Evolutionary conservation across 2,113 vertebrate genomes (phyloP), one percentile per base, ranked within the genome.

Genomic region (mouse (Mus musculus)): DNA sequence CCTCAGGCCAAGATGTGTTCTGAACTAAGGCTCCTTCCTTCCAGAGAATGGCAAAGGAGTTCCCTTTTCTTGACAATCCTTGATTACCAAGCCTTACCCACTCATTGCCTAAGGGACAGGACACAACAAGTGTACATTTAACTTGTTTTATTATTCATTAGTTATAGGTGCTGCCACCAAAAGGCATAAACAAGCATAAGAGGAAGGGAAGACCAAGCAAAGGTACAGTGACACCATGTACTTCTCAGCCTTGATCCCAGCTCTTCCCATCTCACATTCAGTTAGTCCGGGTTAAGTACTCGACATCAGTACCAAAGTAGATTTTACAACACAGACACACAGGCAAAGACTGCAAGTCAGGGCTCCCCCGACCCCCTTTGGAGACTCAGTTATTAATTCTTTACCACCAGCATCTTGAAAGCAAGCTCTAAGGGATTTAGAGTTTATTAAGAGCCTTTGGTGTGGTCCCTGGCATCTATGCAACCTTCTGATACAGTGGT

Each of bases 341-440:
- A 90, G 71, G 46, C 20, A 65, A 84, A 46, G 54, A 4, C n/a
- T 88, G 71, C 20, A 61, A 39, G 92, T 80, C 54, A 61, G 17
- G 4, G 42, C 14, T 88, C 59, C 20, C n/a, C 36, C 0, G 24
- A 52, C 26, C 52, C 6, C 39, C 30, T 49, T 42, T 56, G 59
- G 39, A 90, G 71, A 96, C 7, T 1, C 6, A 3, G 2, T 78
- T 82, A 17, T 88, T 91, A 95, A 91, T 75, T 84, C 93, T 78
- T 52, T 95, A 81, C 30, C 46, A 67, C 30, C 12, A 28, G 19
- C 72, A 73, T 24, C 56, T 94, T 63, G 81, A 92, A 84, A 93
- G 69, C 63, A 93, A 95, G 56, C 7, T 76, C 49, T 72, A 77
- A 93, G 20, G 52, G 46, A 89, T 75, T 86, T 87, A 63, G 87